Evolutionary conservation across 1,140 invertebrate species (phyloP), one percentile per base, ranked within the genome.

Genomic region (Calycopis cecrops): DNA sequence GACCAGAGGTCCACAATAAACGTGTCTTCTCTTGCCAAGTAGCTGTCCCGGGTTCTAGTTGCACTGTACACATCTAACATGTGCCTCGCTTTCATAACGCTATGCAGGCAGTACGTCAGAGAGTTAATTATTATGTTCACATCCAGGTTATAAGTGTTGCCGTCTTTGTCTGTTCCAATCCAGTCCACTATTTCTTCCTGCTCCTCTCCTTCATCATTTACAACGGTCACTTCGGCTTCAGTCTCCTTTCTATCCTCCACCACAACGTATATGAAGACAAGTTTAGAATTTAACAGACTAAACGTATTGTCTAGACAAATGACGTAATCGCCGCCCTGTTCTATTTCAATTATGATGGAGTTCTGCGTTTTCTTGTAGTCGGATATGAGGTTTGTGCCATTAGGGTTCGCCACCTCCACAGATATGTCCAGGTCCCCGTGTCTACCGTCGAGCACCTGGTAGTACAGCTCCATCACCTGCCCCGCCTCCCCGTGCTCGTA

Each of bases 281-380:
- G 90, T 85, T 96, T 96, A 0, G 89, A 89, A 62, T 92, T 93
- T 73, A 94, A 93, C 38, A 91, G 78, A 73, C 94, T 95, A 69
- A 93, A 94, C 1, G 90, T 91, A 68, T 96, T 96, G 71, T 96
- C 95, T 77, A 95, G 92, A 72, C 95, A 96, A 60, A 95, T 91
- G 40, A 91, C 90, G 75, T 93, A 95, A 61, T 94, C 93, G 9
- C 94, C 94, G 47, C 89, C 88, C 11, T 67, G 54, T 55, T 65
- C 60, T 42, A 87, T 51, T 8, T 84, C 75, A 61, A 78, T 69
- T 49, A 87, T 76, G 37, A 84, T 68, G 52, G 90, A 88, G 65
- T 92, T 93, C 75, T 94, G 92, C 3, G 91, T 84, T 80, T 92
- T 92, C 67, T 92, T 93, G 59, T 89, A 90, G 65, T 95, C 93